phyloP scores from a whole-genome alignment of 2,113 vertebrate species.

The Percopsis transmontana region DNA sequence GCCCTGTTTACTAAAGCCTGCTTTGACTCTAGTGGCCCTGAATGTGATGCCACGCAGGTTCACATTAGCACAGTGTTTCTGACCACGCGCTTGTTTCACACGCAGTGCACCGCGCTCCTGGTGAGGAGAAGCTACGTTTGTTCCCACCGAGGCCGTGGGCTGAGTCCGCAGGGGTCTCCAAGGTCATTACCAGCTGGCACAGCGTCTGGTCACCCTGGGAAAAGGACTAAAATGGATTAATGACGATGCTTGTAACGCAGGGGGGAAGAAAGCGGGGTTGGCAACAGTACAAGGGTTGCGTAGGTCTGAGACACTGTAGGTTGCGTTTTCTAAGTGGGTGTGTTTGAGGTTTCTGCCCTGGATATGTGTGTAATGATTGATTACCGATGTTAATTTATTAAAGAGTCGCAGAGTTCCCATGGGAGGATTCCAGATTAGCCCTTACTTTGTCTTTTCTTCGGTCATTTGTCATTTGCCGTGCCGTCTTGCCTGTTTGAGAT shows the following conservation, averaged over 20 bases:
- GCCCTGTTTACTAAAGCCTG: slow-evolving; percentile 16
- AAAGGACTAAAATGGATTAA: slow-evolving; percentile 69
- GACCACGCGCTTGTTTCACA: slow-evolving; percentile 17
- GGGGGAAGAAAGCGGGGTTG: not conserved
- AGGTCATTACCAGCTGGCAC: slow-evolving; percentile 69
- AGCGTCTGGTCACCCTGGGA: slow-evolving; percentile 52
- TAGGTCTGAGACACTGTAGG: too few species aligned
- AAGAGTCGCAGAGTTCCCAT: not conserved
- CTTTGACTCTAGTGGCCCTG: slow-evolving; percentile 20
- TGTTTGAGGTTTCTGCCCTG: not conserved
- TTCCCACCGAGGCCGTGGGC: slow-evolving; percentile 47
- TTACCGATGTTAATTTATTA: not conserved
- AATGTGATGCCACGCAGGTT: slow-evolving; percentile 25
- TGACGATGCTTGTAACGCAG: slow-evolving; percentile 48
- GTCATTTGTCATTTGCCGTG: not conserved
- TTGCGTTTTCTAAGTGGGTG: too few species aligned
- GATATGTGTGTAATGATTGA: not conserved
- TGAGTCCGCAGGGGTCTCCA: slow-evolving; percentile 64
- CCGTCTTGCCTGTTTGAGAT: not conserved
- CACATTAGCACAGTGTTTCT: slow-evolving; percentile 2
- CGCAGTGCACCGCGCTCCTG: not conserved
- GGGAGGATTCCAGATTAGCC: not conserved
- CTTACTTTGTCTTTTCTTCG: not conserved
- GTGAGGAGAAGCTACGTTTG: slow-evolving; percentile 33
- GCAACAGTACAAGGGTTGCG: not conserved